These are phyloP conservation scores for Halcyon malimbica DNA, from an alignment of 2,113 vertebrate genomes.

Conservation along the genomic window DNA sequence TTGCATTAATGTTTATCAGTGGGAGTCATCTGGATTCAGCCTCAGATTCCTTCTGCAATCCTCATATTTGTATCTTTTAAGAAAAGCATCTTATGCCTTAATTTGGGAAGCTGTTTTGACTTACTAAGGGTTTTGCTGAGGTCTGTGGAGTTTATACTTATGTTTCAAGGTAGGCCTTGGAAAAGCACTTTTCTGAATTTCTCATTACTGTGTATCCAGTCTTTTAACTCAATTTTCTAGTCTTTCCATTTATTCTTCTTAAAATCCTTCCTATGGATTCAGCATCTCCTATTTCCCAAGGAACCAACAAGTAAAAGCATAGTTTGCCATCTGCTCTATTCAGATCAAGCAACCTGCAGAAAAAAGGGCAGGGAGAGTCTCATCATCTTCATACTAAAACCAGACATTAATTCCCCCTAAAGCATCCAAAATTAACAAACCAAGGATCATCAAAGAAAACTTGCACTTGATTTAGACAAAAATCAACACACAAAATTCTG, in stretches of 20 bases:
- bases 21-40: background rate
- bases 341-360: background rate
- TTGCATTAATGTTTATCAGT: background rate
- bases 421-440: background rate
- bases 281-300: background rate
- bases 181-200: background rate
- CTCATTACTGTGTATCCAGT: background rate
- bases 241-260: background rate
- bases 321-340: background rate
- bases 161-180: background rate
- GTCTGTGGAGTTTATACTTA: background rate
- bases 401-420: background rate
- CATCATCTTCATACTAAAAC: background rate
- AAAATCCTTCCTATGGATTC: background rate
- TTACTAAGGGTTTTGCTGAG: background rate
- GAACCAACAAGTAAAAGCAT: background rate
- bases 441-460: constrained; percentile 1
- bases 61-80: background rate
- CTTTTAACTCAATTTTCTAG: background rate
- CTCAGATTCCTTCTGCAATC: background rate
- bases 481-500: background rate
- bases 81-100: background rate
- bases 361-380: background rate
- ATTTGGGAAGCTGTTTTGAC: background rate
- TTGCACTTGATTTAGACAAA: background rate